Percentiles rank a stretch among this genome's conserved stretches.
phyloP scores from a whole-genome alignment of 1,140 invertebrate species.

The Campodea augens region DNA sequence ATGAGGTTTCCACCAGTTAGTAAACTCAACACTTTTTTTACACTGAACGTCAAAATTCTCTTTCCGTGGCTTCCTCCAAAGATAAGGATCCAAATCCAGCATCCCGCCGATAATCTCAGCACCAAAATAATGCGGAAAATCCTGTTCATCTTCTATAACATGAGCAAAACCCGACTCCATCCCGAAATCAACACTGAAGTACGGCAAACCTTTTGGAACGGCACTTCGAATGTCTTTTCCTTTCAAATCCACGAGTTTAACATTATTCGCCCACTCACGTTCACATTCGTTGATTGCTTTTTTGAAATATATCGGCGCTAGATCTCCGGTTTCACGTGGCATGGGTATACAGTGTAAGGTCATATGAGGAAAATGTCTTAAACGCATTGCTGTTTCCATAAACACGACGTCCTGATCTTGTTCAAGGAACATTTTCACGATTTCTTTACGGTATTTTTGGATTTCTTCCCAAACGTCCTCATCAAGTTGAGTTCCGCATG shows the following conservation, averaged over 20 bases:
- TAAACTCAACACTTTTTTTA: conserved; percentile 43
- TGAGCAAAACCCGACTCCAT: conserved; percentile 79
- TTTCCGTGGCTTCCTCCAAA: conserved; percentile 61
- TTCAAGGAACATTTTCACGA: neutral
- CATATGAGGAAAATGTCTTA: conserved; percentile 65
- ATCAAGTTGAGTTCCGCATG: conserved; percentile 59
- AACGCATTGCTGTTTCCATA: conserved; percentile 64
- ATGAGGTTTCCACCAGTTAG: conserved; percentile 39
- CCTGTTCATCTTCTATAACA: conserved; percentile 81
- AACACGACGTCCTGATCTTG: conserved; percentile 63
- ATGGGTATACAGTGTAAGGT: conserved; percentile 74
- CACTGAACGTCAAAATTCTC: conserved; percentile 50
- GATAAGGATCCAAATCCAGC: conserved; percentile 61
- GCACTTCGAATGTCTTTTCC: conserved; percentile 50
- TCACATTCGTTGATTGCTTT: conserved; percentile 91
- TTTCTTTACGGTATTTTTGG: neutral
- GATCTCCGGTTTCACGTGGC: conserved; percentile 53
- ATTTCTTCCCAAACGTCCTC: conserved; percentile 88
- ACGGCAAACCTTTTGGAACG: conserved; percentile 84
- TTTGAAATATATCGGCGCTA: conserved; percentile 91
- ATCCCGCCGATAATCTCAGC: conserved; percentile 92
- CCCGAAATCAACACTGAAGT: conserved; percentile 87
- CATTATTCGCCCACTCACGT: conserved; percentile 84
- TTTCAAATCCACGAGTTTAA: conserved; percentile 75
- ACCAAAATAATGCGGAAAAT: conserved; percentile 79